Evolutionary conservation across 2,113 vertebrate species (phyloP), one percentile per base, ranked within the genome.

Genomic region (Saimiri boliviensis): DNA sequence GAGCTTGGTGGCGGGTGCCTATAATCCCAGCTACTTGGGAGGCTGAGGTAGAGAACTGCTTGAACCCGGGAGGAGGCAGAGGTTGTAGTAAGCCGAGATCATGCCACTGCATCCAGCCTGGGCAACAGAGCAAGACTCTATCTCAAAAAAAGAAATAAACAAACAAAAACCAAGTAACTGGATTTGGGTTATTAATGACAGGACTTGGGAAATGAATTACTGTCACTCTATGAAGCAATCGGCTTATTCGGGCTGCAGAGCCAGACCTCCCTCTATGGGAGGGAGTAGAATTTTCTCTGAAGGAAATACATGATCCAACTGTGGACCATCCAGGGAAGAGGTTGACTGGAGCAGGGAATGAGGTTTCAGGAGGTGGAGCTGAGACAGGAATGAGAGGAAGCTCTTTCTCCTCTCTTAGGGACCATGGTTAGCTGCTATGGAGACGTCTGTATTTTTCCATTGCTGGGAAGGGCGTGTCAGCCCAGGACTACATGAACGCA

Each of bases 231-330:
- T 56, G 54, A 81, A 60, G 37, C 17, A 1, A 60, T 13, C 8
- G 7, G 20, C 16, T 95, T 63, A 4, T 0, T 68, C n/a, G n/a
- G 25, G n/a, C 42, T 19, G 8, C 32, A n/a, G 10, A 37, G 73
- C 30, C n/a, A 79, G 60, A 79, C 77, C 4, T 49, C 71, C 35
- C 49, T 83, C 79, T 94, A 1, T 27, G 45, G 19, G 82, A 73
- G 47, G 17, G 56, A 66, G 5, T 7, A 88, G 71, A 45, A 32
- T 27, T 40, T 77, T 58, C 58, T 45, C 2, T 54, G 32, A 14
- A 42, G 70, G 60, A 89, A 87, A 77, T 13, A 95, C 90, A 74
- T 60, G n/a, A n/a, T 47, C 52, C 37, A 68, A 1, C 52, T 58
- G 45, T 45, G 17, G 47, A 0, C 17, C 66, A 32, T 21, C 81